phyloP scores from a whole-genome alignment of 2,113 vertebrate species.

The Salvator merianae region DNA sequence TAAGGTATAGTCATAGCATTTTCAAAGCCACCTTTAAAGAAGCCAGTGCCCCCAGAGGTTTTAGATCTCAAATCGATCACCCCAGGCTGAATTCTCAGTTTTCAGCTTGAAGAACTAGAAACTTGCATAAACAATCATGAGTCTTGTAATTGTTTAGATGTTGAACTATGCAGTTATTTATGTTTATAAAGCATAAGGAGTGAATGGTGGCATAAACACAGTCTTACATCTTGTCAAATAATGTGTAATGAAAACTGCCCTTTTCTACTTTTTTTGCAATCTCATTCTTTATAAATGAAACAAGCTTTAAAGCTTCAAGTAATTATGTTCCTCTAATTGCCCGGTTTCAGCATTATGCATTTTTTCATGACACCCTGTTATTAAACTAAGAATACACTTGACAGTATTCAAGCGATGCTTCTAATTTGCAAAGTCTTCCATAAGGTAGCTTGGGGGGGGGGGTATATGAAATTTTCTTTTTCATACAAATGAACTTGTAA shows the following conservation, averaged over 20 bases:
- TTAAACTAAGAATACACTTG: conserved; percentile 35
- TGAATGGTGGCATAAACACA: background rate
- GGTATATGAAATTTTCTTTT: no score
- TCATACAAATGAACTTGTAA: conserved; percentile 38
- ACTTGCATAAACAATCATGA: background rate
- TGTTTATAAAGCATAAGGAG: background rate
- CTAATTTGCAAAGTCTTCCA: conserved; percentile 45
- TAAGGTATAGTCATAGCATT: no score
- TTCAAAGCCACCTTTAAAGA: no score
- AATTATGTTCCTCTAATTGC: background rate
- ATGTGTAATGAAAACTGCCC: background rate
- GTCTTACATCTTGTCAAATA: background rate
- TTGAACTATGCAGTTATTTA: background rate
- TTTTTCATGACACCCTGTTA: conserved; percentile 13
- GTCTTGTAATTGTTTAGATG: background rate
- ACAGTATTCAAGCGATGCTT: conserved; percentile 33
- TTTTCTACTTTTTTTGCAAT: conserved; percentile 16
- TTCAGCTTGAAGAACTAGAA: background rate
- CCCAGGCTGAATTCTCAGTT: background rate
- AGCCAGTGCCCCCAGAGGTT: background rate
- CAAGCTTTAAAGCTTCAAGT: conserved; percentile 12
- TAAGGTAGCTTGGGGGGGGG: conserved; percentile 23
- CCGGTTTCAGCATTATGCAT: conserved; percentile 34
- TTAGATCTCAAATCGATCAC: background rate
- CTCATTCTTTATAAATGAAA: background rate